These are phyloP conservation scores for Equus przewalskii DNA, from an alignment of 2,113 vertebrate genomes.

Conservation along the genomic window DNA sequence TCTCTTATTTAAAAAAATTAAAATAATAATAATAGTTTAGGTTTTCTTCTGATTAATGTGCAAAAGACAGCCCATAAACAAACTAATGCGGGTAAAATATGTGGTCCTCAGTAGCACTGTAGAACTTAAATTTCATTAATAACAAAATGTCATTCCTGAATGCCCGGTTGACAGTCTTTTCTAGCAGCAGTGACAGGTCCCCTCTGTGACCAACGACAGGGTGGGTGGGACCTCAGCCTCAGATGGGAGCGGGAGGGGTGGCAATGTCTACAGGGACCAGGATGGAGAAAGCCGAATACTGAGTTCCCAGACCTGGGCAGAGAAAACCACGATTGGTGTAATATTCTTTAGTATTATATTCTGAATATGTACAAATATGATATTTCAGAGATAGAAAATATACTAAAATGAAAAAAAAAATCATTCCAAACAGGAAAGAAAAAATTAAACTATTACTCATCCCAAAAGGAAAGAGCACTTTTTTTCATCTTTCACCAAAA, in stretches of 20 bases:
- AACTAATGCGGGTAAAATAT: not conserved
- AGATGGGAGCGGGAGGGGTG: rapidly evolving
- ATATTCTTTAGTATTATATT: not conserved
- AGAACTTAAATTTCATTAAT: not conserved
- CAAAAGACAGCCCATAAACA: not conserved
- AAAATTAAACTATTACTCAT: slow-evolving; percentile 3
- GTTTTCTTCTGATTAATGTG: not conserved
- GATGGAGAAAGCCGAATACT: not conserved
- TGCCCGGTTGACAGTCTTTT: not conserved
- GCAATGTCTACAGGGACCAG: not conserved
- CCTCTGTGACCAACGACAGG: not conserved
- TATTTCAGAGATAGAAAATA: not conserved
- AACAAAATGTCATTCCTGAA: not conserved
- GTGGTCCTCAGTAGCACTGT: not conserved
- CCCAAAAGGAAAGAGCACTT: not conserved
- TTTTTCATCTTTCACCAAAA: slow-evolving; percentile 25
- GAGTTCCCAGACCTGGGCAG: not conserved
- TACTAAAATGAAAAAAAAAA: not conserved
- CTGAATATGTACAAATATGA: not conserved
- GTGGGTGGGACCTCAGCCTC: not conserved
- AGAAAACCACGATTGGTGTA: not conserved
- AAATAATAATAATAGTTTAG: not conserved
- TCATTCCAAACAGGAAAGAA: not conserved
- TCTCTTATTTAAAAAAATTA: not conserved
- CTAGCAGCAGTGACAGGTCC: not conserved